Evolutionary conservation across 2,888 invertebrate species (phyloP).

Genomic region (Heterodera filipjevi): DNA sequence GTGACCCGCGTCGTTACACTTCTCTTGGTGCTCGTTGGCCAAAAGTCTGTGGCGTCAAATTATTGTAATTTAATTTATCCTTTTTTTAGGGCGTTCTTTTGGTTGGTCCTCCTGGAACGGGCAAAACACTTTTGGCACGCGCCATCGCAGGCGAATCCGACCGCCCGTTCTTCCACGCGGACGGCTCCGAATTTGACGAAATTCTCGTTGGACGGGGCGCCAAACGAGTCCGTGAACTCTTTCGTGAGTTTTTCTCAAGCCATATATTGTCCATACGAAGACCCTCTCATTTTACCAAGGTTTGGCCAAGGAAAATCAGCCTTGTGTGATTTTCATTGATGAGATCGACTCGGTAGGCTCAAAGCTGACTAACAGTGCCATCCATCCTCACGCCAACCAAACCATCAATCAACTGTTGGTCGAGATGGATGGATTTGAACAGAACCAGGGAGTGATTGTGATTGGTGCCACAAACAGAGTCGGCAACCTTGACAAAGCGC

Average conservation of each 20-base stretch:
- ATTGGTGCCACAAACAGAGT: conserved; percentile 90
- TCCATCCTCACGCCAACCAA: conserved; percentile 99
- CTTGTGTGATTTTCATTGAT: conserved; percentile 98
- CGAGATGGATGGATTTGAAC: conserved; percentile 89
- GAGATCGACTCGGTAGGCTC: conserved; percentile 99
- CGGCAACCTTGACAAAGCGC: conserved; percentile 88
- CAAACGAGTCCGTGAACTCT: conserved; percentile 85
- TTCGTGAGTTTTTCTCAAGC: conserved; percentile 72
- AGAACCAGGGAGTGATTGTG: conserved; percentile 84
- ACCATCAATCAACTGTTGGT: conserved; percentile 96
- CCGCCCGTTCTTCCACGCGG: conserved; percentile 97
- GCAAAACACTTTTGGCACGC: conserved; percentile 91
- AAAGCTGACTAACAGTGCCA: conserved; percentile 72
- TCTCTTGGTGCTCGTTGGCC: conserved; percentile 89
- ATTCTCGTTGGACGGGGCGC: conserved; percentile 97
- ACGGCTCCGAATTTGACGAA: conserved; percentile 98
- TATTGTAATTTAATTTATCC: background rate
- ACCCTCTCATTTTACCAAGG: conserved; percentile 38
- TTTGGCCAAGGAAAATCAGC: conserved; percentile 72
- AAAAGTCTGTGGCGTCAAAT: conserved; percentile 71
- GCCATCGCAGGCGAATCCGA: conserved; percentile 98
- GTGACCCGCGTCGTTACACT: conserved; percentile 69
- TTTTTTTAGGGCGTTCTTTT: conserved; percentile 68
- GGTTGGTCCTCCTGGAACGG: conserved; percentile 77
- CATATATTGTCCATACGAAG: background rate